These are phyloP conservation scores for Teleogryllus occipitalis DNA, from an alignment of 1,140 invertebrate genomes.

Conservation along the genomic window DNA sequence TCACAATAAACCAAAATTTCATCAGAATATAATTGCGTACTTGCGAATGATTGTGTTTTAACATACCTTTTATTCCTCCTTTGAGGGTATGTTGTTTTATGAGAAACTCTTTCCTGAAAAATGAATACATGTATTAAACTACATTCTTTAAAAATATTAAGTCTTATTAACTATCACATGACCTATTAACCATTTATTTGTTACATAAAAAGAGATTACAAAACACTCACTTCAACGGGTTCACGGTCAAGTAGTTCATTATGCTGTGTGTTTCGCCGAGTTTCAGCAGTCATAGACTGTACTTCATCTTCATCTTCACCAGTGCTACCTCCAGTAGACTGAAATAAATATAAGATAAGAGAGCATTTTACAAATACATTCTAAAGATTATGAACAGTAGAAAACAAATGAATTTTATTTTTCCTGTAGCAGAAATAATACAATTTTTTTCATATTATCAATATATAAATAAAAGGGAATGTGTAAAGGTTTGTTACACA, in stretches of 20 bases:
- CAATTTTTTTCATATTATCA: too few relatives aligned
- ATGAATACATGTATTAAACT: slow-evolving; percentile 17
- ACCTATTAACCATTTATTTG: background rate
- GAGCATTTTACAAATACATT: too few relatives aligned
- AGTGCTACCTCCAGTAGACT: slow-evolving; percentile 56
- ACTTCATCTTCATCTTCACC: slow-evolving; percentile 51
- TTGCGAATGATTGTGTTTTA: background rate
- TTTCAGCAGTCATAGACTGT: slow-evolving; percentile 36
- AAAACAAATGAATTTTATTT: too few relatives aligned
- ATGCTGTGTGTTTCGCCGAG: slow-evolving; percentile 43
- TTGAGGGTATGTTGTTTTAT: slow-evolving; percentile 33
- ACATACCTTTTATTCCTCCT: slow-evolving; percentile 37
- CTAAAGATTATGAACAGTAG: too few relatives aligned
- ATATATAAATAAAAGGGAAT: too few relatives aligned
- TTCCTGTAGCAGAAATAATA: too few relatives aligned
- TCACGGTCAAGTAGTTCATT: slow-evolving; percentile 42
- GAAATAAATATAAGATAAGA: slow-evolving; percentile 15
- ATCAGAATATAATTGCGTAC: background rate
- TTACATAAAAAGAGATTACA: background rate
- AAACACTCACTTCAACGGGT: slow-evolving; percentile 32
- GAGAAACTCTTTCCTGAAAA: slow-evolving; percentile 33
- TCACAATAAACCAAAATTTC: background rate
- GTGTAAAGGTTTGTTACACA: too few relatives aligned
- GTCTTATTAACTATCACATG: background rate
- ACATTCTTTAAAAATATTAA: too few relatives aligned